Evolutionary conservation across 2,797 vertebrate genomes (phyloP).

Genomic region (Florisuga fusca): DNA sequence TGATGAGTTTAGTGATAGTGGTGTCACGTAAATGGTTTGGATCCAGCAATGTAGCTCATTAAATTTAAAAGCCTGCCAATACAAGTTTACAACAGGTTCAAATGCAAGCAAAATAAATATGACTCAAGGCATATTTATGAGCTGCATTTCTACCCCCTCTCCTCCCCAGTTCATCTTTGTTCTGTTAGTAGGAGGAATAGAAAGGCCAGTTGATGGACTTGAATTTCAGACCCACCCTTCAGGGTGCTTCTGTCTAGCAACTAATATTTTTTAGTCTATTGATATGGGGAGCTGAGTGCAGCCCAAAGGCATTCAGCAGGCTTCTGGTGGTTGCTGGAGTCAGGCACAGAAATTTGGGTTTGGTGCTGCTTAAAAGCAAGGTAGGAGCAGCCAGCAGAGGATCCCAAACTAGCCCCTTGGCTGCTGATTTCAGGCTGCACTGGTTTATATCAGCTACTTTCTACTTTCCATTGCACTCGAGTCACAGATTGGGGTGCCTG

Average conservation of each 20-base stretch:
- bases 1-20: neutral
- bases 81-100: neutral
- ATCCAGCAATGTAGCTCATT: neutral
- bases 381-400: neutral
- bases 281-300: neutral
- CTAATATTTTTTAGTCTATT: neutral
- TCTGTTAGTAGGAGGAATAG: neutral
- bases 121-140: neutral
- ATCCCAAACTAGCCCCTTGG: neutral
- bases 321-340: neutral
- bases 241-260: neutral
- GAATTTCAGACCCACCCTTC: neutral
- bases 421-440: neutral
- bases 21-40: neutral
- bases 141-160: neutral
- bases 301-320: neutral
- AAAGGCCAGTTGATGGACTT: neutral
- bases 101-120: neutral
- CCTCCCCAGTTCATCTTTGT: neutral
- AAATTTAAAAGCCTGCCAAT: neutral
- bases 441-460: neutral
- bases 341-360: neutral
- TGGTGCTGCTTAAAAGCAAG: neutral
- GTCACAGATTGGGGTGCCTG: accelerated
- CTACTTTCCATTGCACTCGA: neutral